These are phyloP conservation scores for Rhombomys opimus DNA, from an alignment of 2,113 vertebrate species.

Conservation along the genomic window DNA sequence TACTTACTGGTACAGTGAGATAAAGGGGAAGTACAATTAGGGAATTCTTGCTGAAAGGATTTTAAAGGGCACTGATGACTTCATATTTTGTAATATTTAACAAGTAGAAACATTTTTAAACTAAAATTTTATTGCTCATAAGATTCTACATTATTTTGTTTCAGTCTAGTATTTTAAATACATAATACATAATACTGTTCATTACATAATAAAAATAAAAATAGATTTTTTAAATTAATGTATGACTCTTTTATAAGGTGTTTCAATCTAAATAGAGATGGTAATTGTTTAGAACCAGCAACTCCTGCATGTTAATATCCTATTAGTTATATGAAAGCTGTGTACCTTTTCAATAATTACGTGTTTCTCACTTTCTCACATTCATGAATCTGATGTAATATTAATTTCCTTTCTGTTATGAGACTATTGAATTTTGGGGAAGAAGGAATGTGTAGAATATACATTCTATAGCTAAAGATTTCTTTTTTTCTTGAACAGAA, in stretches of 20 bases:
- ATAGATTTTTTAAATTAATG: not conserved
- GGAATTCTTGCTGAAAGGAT: slow-evolving; percentile 98
- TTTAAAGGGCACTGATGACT: slow-evolving; percentile 99
- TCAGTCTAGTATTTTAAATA: slow-evolving; percentile 59
- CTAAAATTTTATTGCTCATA: slow-evolving; percentile 65
- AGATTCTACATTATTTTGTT: slow-evolving; percentile 56
- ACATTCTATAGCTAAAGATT: not conserved
- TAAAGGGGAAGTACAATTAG: slow-evolving; percentile 99
- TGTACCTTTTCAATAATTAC: not conserved
- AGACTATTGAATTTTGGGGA: not conserved
- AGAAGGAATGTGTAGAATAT: not conserved
- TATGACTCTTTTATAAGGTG: not conserved
- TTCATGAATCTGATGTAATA: not conserved
- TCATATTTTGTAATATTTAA: slow-evolving; percentile 97
- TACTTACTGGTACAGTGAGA: slow-evolving; percentile 99
- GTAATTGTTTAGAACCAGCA: not conserved
- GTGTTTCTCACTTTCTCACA: not conserved
- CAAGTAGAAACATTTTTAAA: slow-evolving; percentile 88
- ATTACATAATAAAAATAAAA: slow-evolving; percentile 49
- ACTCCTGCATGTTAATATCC: not conserved
- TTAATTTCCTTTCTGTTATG: slow-evolving; percentile 18
- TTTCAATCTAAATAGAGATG: not conserved
- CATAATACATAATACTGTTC: slow-evolving; percentile 34
- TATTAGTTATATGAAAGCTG: not conserved
- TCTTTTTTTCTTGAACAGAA: not conserved